Conservation (phyloP, 2,113 vertebrate genomes). For the Oreochromis tanganicae region DNA sequence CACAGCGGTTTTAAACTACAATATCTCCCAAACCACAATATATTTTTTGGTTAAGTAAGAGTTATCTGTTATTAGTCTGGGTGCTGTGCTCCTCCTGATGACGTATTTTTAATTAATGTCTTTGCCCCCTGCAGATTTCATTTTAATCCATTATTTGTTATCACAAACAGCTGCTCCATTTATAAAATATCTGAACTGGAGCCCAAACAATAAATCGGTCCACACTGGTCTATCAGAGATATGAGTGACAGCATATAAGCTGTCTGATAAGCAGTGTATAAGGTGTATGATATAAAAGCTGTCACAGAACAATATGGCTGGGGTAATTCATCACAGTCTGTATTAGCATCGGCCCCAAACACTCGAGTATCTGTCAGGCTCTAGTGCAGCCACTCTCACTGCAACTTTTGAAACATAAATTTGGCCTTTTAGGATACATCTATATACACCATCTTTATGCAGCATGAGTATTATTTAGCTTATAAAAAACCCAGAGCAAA, state of each 20-base stretch:
- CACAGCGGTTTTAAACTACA: neutral
- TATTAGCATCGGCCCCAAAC: neutral
- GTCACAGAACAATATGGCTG: neutral
- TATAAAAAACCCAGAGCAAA: neutral
- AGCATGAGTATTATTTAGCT: neutral
- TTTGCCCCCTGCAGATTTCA: neutral
- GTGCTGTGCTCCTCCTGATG: neutral
- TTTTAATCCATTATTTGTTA: constrained; percentile 2
- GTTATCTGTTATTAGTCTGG: neutral
- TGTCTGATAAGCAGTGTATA: neutral
- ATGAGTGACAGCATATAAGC: neutral
- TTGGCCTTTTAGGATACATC: neutral
- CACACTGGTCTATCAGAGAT: neutral
- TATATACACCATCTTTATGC: neutral
- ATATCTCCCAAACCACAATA: neutral
- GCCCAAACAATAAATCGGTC: neutral
- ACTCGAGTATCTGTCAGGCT: neutral
- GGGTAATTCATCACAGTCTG: neutral
- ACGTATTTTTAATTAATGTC: neutral
- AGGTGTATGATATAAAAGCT: neutral
- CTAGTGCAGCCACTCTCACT: neutral
- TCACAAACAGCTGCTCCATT: neutral
- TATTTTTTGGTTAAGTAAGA: neutral
- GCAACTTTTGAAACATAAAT: neutral
- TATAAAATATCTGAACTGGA: neutral